Conservation (phyloP, 2,888 invertebrate species). For the Tortrix viridana region DNA sequence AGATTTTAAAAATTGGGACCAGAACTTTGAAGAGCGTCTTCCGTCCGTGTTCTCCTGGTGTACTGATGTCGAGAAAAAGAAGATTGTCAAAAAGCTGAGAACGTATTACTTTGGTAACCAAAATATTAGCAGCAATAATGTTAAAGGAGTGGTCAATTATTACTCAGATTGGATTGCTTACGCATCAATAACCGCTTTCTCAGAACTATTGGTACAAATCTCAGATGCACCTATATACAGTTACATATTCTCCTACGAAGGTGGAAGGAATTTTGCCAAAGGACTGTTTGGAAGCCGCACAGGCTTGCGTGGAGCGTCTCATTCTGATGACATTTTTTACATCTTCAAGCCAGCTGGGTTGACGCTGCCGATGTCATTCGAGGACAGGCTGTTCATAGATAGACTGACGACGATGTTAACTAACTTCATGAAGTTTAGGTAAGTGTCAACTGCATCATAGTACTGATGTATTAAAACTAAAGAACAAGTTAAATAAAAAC, state of each 20-base stretch:
- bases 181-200: constrained; percentile 59
- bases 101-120: constrained; percentile 62
- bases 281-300: constrained; percentile 50
- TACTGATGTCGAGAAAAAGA: constrained; percentile 53
- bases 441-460: constrained; percentile 14
- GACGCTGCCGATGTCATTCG: constrained; percentile 48
- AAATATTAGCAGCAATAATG: constrained; percentile 49
- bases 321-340: constrained; percentile 75
- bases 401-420: constrained; percentile 65
- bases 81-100: constrained; percentile 59
- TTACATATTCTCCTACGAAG: constrained; percentile 70
- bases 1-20: constrained; percentile 59
- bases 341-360: constrained; percentile 70
- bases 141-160: constrained; percentile 55
- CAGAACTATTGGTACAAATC: constrained; percentile 55
- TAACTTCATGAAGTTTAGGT: constrained; percentile 75
- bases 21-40: constrained; percentile 61
- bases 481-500: too few relatives aligned
- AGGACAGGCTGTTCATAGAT: constrained; percentile 62
- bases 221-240: constrained; percentile 65
- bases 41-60: constrained; percentile 71
- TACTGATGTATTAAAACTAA: too few relatives aligned
- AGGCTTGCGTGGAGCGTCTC: constrained; percentile 58
- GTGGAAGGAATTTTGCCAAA: constrained; percentile 67
- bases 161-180: constrained; percentile 72